Conservation (phyloP, 1,140 invertebrate species). For the Lepidurus packardi region DNA sequence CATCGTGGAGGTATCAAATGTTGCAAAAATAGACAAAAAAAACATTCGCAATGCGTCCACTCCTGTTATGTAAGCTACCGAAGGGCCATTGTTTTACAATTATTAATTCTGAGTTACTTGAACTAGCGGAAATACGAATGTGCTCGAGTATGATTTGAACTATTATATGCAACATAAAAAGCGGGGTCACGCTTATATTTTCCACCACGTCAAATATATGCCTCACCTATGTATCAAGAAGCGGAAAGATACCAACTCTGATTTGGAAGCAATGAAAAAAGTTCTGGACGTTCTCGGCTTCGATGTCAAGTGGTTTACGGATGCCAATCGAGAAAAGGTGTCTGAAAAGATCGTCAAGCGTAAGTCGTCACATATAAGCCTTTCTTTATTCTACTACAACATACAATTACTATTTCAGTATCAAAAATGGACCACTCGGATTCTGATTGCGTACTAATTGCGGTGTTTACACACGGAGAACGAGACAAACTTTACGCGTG, state of each 20-base stretch:
- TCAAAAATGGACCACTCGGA: constrained; percentile 66
- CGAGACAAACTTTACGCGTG: constrained; percentile 77
- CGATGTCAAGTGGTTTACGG: constrained; percentile 60
- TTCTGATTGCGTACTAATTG: constrained; percentile 69
- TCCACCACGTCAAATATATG: constrained; percentile 51
- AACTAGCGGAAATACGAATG: not conserved
- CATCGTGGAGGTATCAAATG: no score
- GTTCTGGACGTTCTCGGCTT: constrained; percentile 67
- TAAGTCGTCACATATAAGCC: constrained; percentile 22
- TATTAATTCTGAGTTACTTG: not conserved
- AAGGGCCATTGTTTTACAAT: not conserved
- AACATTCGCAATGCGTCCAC: not conserved
- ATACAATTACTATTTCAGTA: constrained; percentile 47
- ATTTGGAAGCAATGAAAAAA: constrained; percentile 54
- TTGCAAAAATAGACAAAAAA: no score
- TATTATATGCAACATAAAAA: constrained; percentile 51
- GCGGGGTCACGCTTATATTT: constrained; percentile 51
- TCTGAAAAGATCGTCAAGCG: constrained; percentile 50
- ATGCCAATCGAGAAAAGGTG: constrained; percentile 59
- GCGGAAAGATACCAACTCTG: constrained; percentile 48
- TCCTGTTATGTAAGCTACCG: not conserved
- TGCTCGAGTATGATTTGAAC: not conserved
- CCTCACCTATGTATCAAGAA: constrained; percentile 42
- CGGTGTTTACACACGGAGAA: constrained; percentile 84
- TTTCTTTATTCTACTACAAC: constrained; percentile 35